phyloP scores from a whole-genome alignment of 2,113 vertebrate species.

The Thunnus thynnus region DNA sequence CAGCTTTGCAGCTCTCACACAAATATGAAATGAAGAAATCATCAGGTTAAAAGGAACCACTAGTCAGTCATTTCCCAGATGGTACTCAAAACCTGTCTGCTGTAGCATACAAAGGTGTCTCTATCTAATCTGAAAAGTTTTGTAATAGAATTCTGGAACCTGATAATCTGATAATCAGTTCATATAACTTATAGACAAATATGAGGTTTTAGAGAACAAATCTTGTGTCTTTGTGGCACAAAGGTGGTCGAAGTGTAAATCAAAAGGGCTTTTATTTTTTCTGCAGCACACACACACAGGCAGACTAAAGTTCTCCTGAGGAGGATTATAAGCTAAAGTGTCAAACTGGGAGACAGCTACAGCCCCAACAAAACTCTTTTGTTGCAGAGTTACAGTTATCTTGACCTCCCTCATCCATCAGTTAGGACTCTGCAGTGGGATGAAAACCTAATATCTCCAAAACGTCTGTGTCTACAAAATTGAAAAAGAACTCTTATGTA shows the following conservation, averaged over 20 bases:
- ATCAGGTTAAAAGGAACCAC: background rate
- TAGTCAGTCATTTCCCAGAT: background rate
- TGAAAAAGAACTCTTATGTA: constrained; percentile 26
- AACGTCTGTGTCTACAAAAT: constrained; percentile 35
- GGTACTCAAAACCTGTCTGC: background rate
- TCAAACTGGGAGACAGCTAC: constrained; percentile 36
- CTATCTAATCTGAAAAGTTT: constrained; percentile 6
- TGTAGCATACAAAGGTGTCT: background rate
- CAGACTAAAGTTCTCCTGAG: constrained; percentile 1
- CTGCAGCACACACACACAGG: background rate
- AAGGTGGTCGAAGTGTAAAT: constrained; percentile 8
- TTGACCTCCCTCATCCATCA: constrained; percentile 45
- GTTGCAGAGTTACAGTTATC: constrained; percentile 44
- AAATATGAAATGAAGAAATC: background rate
- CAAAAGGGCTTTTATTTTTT: constrained; percentile 15
- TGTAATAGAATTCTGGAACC: background rate
- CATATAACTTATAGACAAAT: background rate
- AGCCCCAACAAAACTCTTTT: constrained; percentile 33
- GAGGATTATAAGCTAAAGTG: constrained; percentile 32
- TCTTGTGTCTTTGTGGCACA: constrained; percentile 1
- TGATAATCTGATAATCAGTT: background rate
- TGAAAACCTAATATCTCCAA: constrained; percentile 50
- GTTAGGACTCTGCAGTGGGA: constrained; percentile 26
- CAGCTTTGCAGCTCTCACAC: too few species aligned
- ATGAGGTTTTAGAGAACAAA: background rate